Evolutionary conservation across 2,113 vertebrate species (phyloP), one percentile per base, ranked within the genome.

Genomic region (Psittacus erithacus): DNA sequence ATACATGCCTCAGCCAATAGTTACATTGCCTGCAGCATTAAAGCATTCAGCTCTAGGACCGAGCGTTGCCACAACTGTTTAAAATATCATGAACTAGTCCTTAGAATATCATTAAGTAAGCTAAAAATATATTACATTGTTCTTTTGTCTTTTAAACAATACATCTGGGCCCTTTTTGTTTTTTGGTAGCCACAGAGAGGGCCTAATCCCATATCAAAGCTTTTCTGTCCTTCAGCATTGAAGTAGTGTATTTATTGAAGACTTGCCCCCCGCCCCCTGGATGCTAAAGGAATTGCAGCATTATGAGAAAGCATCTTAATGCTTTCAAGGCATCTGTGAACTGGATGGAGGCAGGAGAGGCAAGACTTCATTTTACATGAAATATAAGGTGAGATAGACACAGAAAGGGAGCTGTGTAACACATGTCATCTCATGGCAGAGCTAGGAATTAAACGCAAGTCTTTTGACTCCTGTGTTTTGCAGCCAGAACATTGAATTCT

Each of bases 21-120:
- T 68, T 91, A 57, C 31, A 77, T 85, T 71, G 93, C 94, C 82
- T 79, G 89, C 16, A 49, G 84, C 74, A 96, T 91, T 75, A 90
- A 87, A 96, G 70, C 70, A 70, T 92, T 79, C 70, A 94, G 59
- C 59, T 73, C 52, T 82, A 67, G 69, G 55, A 39, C 35, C 65
- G 59, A 91, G 19, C 25, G 22, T 85, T 94, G 62, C 38, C 67
- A 41, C 53, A 94, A 20, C 50, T 77, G 63, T 86, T 82, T 82
- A 67, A 91, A 71, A 84, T 92, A 70, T 17, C 63, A 70, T 70
- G 13, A 70, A 23, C 28, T 69, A 49, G 74, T 65, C 35, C 41
- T 69, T 57, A 35, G 46, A 62, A 46, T 80, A 62, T 82, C 44
- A 67, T 65, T 84, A 85, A 44, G n/a, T 91, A 74, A 90, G 53